A percentile compares a stretch with the other conserved stretches of the same genome.
phyloP scores from a whole-genome alignment of 1,140 invertebrate species.

The Drosophila trapezifrons region DNA sequence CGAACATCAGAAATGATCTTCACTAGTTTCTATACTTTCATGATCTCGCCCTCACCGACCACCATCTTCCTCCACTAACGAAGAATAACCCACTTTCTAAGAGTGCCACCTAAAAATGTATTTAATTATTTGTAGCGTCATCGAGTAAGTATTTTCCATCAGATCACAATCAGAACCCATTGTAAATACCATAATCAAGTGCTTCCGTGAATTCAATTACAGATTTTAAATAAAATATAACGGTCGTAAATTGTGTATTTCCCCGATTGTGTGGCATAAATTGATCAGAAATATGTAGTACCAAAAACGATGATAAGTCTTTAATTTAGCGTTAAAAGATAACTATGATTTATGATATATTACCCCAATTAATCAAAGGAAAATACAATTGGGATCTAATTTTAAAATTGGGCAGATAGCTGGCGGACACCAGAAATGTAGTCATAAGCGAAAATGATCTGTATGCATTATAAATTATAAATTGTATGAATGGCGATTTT shows the following conservation, averaged over 20 bases:
- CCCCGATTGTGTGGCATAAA: conserved; percentile 7
- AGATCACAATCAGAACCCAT: conserved; percentile 7
- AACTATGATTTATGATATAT: conserved; percentile 25
- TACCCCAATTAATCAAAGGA: conserved; percentile 30
- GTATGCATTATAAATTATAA: conserved; percentile 19
- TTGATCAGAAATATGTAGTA: background rate
- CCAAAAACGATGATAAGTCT: conserved; percentile 7
- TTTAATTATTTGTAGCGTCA: conserved; percentile 27
- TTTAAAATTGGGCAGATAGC: no score
- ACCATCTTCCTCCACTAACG: conserved; percentile 13
- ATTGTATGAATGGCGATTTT: background rate
- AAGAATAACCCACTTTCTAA: conserved; percentile 19
- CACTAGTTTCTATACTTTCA: conserved; percentile 32
- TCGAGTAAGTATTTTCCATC: conserved; percentile 35
- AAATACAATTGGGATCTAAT: conserved; percentile 18
- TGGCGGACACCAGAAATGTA: background rate
- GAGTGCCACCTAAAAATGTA: background rate
- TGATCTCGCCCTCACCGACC: conserved; percentile 16
- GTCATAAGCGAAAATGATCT: background rate
- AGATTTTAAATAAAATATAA: conserved; percentile 13
- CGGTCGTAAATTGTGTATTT: conserved; percentile 25
- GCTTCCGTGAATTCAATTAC: conserved; percentile 24
- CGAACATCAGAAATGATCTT: background rate
- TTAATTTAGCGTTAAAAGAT: conserved; percentile 4
- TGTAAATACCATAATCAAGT: conserved; percentile 29